These are phyloP conservation scores for Saturnia pavonia DNA, from an alignment of 2,888 invertebrate genomes.

Conservation along the genomic window DNA sequence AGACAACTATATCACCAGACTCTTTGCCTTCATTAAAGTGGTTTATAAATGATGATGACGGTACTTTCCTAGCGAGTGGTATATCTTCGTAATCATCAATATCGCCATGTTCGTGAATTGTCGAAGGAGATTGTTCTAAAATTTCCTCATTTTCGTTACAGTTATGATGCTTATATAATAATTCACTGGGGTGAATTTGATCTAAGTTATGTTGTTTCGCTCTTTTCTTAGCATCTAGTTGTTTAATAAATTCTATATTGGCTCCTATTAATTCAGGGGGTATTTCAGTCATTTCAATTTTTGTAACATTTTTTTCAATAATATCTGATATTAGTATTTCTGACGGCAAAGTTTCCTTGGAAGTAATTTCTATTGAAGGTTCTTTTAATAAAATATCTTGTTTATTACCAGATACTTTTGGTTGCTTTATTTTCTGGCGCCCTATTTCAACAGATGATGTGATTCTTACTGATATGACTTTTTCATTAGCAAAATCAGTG, in stretches of 20 bases:
- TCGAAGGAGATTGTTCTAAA: constrained; percentile 14
- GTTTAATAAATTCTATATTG: constrained; percentile 75
- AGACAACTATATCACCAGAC: not conserved
- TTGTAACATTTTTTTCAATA: constrained; percentile 40
- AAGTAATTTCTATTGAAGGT: constrained; percentile 21
- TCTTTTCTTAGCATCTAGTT: constrained; percentile 70
- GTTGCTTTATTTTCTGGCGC: constrained; percentile 60
- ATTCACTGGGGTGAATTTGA: constrained; percentile 69
- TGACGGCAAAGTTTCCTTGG: constrained; percentile 22
- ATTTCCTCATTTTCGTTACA: constrained; percentile 30
- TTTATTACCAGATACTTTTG: constrained; percentile 30
- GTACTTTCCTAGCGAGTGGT: constrained; percentile 26
- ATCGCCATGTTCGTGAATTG: constrained; percentile 21
- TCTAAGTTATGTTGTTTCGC: constrained; percentile 52
- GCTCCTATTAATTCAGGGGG: constrained; percentile 71
- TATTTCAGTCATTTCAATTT: constrained; percentile 47
- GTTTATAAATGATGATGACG: constrained; percentile 25
- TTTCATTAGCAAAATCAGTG: constrained; percentile 55
- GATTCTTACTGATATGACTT: constrained; percentile 80
- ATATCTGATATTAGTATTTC: constrained; percentile 35
- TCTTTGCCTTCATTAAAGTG: constrained; percentile 13
- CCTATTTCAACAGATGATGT: constrained; percentile 83
- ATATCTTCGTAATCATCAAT: constrained; percentile 22
- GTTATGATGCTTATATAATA: constrained; percentile 74
- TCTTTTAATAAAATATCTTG: constrained; percentile 20